Evolutionary conservation across 2,888 invertebrate species (phyloP).

Genomic region (Trissolcus japonicus): DNA sequence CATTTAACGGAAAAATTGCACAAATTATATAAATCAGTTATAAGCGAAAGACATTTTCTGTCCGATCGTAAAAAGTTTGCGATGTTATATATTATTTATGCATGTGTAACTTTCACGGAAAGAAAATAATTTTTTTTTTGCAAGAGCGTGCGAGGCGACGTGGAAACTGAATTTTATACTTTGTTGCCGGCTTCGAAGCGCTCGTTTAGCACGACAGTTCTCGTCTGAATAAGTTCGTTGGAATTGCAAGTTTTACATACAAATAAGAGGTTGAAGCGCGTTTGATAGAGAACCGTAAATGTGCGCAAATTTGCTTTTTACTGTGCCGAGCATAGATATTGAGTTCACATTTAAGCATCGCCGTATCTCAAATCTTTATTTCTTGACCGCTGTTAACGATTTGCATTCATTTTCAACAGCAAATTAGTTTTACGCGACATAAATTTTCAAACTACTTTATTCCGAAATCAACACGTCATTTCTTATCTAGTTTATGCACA

Average conservation of each 20-base stretch:
- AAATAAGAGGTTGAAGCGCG: conserved; percentile 7
- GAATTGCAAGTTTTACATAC: conserved; percentile 11
- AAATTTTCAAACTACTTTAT: no score
- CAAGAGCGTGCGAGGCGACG: background rate
- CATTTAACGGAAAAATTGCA: no score
- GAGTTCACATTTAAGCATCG: background rate
- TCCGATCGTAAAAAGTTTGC: background rate
- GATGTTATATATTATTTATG: background rate
- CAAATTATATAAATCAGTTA: no score
- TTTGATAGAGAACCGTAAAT: conserved; percentile 9
- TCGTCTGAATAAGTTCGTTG: background rate
- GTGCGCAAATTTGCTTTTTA: conserved; percentile 1
- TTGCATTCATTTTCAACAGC: background rate
- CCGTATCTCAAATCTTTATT: conserved; percentile 3
- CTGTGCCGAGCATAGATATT: background rate
- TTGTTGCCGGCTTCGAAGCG: background rate
- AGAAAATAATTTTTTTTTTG: conserved; percentile 5
- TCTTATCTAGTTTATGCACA: no score
- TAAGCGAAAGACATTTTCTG: no score
- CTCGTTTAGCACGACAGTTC: conserved; percentile 5
- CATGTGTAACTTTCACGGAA: conserved; percentile 4
- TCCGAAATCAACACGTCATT: no score
- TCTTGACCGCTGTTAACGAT: background rate
- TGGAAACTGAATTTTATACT: conserved; percentile 10
- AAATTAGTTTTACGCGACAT: no score